phyloP scores from a whole-genome alignment of 2,888 invertebrate species.

The Ochropleura leucogaster region DNA sequence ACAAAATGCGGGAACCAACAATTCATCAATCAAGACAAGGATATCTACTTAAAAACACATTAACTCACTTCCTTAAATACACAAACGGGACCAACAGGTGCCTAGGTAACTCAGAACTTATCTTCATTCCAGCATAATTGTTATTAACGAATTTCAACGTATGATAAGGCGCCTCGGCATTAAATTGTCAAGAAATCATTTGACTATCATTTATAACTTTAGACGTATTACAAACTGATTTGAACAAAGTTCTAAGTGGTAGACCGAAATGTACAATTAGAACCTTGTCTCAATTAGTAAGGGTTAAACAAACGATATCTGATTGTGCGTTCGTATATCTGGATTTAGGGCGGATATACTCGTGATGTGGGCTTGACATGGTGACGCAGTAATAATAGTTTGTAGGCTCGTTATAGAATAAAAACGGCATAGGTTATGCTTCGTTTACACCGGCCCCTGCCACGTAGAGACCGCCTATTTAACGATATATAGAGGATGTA shows the following conservation, averaged over 20 bases:
- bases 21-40: conserved; percentile 88
- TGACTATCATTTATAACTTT: conserved; percentile 83
- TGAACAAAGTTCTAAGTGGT: conserved; percentile 71
- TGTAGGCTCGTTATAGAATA: conserved; percentile 86
- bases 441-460: conserved; percentile 81
- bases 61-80: conserved; percentile 79
- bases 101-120: conserved; percentile 67
- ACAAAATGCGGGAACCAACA: conserved; percentile 78
- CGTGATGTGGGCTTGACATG: conserved; percentile 87
- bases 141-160: conserved; percentile 80
- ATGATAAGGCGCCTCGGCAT: conserved; percentile 81
- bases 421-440: conserved; percentile 87
- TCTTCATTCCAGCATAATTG: conserved; percentile 80
- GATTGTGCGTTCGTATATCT: conserved; percentile 79
- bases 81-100: conserved; percentile 75
- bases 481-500: conserved; percentile 71
- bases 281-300: conserved; percentile 74
- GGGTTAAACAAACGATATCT: conserved; percentile 80
- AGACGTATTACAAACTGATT: conserved; percentile 65
- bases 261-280: conserved; percentile 63
- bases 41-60: conserved; percentile 88
- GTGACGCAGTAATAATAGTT: conserved; percentile 89
- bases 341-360: conserved; percentile 86
- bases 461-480: conserved; percentile 81
- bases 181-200: conserved; percentile 88